Base-by-base conservation (phyloP, 2,797 vertebrate species). In the Chromobotia macracanthus region DNA sequence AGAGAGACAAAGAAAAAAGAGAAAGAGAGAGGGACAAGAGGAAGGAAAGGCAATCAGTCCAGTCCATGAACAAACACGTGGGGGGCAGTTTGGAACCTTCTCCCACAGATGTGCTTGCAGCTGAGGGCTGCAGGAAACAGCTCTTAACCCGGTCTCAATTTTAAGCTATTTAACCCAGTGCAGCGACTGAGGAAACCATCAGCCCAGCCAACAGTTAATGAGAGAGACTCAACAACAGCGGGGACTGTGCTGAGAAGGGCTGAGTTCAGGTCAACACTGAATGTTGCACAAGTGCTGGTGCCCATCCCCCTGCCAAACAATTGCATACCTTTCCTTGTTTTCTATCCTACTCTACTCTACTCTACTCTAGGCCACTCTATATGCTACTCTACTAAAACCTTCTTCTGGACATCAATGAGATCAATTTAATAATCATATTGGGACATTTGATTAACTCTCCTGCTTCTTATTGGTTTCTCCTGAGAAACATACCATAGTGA, bases 41-140 rank as follows among this genome's bases (percentile, higher is more conserved):
- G 94, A 94, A 93, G 95, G 92, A 95, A 95, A 95, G 94, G 95
- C 95, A 95, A 95, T 97, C 94, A 92, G 93, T 91, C 92, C 92
- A 94, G 91, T 72, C 92, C 82, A 65, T 92, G 92, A 94, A 91
- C 90, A 92, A 93, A 93, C 92, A 93, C 89, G 87, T 90, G 91
- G 91, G 92, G 90, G 89, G 91, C 90, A 89, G 89, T 86, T 89
- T 82, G 75, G 89, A 88, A 86, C 88, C 89, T 90, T 90, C 75
- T 44, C 89, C 86, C 89, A 90, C 94, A 94, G 93, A 95, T 94
- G 92, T 93, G 89, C 89, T 86, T 11, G 83, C 93, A 95, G 93
- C 93, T 94, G 93, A 94, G 88, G 85, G 86, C 83, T 90, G 91
- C 92, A 94, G 92, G 92, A 94, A 94, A 91, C 92, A 92, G 89